Evolutionary conservation across 2,113 vertebrate species (phyloP), one percentile per base, ranked within the genome.

Genomic region (Bambusicola thoracicus): DNA sequence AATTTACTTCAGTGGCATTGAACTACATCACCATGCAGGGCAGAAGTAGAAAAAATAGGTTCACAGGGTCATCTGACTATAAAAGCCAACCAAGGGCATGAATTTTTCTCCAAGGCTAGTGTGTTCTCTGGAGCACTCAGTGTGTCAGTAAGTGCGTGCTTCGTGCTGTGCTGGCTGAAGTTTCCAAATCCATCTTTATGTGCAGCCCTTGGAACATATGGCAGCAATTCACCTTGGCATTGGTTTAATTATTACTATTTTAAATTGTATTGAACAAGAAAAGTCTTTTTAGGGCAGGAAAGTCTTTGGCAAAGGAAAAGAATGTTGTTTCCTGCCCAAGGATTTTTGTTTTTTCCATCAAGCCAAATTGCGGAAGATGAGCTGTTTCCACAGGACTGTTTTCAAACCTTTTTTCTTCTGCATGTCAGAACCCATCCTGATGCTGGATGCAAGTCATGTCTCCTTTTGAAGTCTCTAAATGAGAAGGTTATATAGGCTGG

Each of bases 191-290:
- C 4, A 34, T 83, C 30, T 70, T 91, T 61, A 81, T 75, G 22
- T 81, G 36, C 51, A 95, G 41, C 10, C 21, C 30, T 43, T 68
- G 56, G 48, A 85, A 95, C 87, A 95, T 63, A 75, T 61, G 90
- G 79, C 85, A 92, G 46, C 65, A 94, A 94, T 96, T 92, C 85
- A 94, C 82, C 82, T 91, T 95, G 68, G 40, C 79, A 61, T 88
- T 81, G 43, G 27, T 92, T 83, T 88, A 87, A 74, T 90, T 87
- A 76, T 85, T 95, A 89, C 73, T 92, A 56, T 81, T 94, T 92
- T 65, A 65, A 92, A 81, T 73, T 56, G 70, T 74, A 65, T 87
- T 93, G 66, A 95, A 90, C 34, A 65, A 78, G 77, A 90, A 84
- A 81, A 78, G 46, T 44, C 56, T 72, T 92, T 82, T 89, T 43